These are phyloP conservation scores for Pardalotus punctatus DNA, from an alignment of 2,113 vertebrate species.

Conservation along the genomic window DNA sequence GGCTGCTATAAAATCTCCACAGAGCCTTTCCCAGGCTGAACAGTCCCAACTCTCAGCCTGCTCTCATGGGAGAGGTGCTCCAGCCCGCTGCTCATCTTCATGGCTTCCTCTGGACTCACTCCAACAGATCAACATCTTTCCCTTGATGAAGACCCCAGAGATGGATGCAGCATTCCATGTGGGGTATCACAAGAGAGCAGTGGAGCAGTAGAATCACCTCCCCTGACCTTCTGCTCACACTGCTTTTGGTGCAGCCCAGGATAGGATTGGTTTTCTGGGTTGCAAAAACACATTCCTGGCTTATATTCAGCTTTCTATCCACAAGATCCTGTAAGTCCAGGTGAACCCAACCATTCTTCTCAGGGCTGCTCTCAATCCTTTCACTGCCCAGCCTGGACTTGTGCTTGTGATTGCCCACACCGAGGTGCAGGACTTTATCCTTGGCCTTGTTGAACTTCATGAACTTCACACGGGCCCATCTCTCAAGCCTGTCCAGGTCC, in stretches of 20 bases:
- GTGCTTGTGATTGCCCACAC: not conserved
- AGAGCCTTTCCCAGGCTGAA: not conserved
- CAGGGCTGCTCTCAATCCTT: not conserved
- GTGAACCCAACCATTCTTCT: not conserved
- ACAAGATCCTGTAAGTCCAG: accelerated
- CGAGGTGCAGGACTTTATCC: too few relatives aligned
- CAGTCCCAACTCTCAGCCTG: not conserved
- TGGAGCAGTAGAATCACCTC: not conserved
- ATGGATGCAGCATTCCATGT: not conserved
- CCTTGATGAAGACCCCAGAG: not conserved
- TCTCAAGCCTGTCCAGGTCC: too few relatives aligned
- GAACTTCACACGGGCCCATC: too few relatives aligned
- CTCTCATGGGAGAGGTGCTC: not conserved
- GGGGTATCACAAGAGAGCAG: not conserved
- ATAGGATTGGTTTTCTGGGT: not conserved
- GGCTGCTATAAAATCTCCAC: not conserved
- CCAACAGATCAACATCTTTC: accelerated
- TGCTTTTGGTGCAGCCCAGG: not conserved
- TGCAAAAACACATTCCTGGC: not conserved
- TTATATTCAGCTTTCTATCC: not conserved
- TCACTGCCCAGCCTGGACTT: not conserved
- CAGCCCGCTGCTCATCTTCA: not conserved
- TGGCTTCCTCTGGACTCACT: not conserved
- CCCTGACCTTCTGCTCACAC: not conserved
- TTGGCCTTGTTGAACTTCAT: too few relatives aligned